phyloP scores from a whole-genome alignment of 2,113 vertebrate genomes.

The Ellobius talpinus region DNA sequence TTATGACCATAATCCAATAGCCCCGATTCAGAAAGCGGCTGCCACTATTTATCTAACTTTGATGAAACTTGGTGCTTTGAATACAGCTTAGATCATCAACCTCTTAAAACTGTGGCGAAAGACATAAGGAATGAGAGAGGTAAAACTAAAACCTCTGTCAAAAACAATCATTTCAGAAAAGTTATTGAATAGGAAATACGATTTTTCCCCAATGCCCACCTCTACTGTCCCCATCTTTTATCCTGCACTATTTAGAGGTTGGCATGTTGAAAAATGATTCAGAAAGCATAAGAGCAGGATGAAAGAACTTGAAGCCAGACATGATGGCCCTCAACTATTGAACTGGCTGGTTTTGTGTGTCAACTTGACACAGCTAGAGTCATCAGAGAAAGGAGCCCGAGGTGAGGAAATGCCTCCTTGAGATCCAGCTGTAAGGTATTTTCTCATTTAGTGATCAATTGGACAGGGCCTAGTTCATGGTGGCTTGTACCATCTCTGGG shows the following conservation, averaged over 20 bases:
- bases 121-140: neutral
- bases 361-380: neutral
- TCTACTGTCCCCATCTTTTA: neutral
- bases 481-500: neutral
- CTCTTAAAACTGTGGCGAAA: conserved; percentile 48
- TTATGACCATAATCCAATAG: conserved; percentile 22
- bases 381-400: neutral
- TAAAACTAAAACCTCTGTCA: conserved; percentile 40
- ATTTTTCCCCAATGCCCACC: conserved; percentile 11
- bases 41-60: conserved; percentile 70
- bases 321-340: neutral
- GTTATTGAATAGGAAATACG: conserved; percentile 12
- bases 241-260: conserved; percentile 29
- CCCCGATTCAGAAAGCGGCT: conserved; percentile 43
- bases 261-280: conserved; percentile 10
- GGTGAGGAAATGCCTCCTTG: neutral
- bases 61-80: conserved; percentile 62
- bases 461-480: neutral
- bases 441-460: neutral
- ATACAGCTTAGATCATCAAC: conserved; percentile 35
- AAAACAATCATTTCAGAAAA: conserved; percentile 53
- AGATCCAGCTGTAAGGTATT: neutral
- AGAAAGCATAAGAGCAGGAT: neutral
- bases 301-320: neutral
- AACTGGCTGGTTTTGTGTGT: neutral